phyloP scores from a whole-genome alignment of 2,888 invertebrate species.

The Deroplatys truncata region DNA sequence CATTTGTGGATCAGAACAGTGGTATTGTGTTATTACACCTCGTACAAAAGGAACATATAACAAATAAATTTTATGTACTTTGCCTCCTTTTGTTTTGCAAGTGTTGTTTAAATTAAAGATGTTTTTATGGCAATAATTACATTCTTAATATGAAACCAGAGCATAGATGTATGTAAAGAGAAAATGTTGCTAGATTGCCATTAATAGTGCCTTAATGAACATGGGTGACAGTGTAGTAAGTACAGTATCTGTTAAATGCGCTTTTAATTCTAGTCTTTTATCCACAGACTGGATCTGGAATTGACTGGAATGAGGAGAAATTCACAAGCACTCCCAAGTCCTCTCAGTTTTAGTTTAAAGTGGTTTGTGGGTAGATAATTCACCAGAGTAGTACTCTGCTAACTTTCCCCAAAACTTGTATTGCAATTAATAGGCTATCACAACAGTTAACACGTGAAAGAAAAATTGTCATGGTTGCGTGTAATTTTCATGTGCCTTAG shows the following conservation, averaged over 20 bases:
- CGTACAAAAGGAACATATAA: background rate
- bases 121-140: background rate
- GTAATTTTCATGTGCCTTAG: background rate
- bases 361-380: background rate
- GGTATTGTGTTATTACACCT: background rate
- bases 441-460: background rate
- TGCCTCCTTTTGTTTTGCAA: background rate
- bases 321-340: background rate
- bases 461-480: background rate
- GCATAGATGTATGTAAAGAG: background rate
- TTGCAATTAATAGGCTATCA: background rate
- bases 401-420: background rate
- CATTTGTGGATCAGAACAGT: background rate
- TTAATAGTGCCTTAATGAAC: background rate
- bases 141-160: background rate
- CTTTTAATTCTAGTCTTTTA: constrained; percentile 9
- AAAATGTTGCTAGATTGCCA: background rate
- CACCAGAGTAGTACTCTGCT: background rate
- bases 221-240: background rate
- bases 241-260: background rate
- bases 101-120: background rate
- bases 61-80: background rate
- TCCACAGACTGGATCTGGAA: background rate
- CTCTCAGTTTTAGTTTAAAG: background rate
- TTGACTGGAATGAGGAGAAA: background rate